Percentiles rank a stretch among this genome's conserved stretches.
phyloP scores from a whole-genome alignment of 2,797 vertebrate genomes.

The Hapalemur alaotrensis region DNA sequence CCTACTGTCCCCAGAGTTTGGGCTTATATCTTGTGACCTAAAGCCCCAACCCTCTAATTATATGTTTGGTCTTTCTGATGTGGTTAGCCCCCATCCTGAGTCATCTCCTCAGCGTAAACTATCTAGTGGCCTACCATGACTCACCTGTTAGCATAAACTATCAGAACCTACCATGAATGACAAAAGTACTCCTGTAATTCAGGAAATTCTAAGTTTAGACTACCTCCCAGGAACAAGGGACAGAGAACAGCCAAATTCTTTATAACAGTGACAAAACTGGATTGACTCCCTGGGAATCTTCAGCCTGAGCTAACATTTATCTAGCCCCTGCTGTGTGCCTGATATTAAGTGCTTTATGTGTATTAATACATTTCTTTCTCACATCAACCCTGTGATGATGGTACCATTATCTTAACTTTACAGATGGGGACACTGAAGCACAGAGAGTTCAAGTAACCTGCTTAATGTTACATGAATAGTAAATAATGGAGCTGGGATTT shows the following conservation, averaged over 20 bases:
- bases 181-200: not conserved
- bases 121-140: not conserved
- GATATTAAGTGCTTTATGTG: not conserved
- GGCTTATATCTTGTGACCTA: not conserved
- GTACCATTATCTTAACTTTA: not conserved
- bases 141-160: not conserved
- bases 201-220: not conserved
- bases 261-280: not conserved
- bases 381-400: not conserved
- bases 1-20: not conserved
- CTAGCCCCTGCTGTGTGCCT: not conserved
- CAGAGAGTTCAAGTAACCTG: not conserved
- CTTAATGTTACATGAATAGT: not conserved
- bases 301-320: conserved; percentile 1
- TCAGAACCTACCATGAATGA: not conserved
- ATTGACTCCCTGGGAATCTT: not conserved
- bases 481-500: not conserved
- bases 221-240: not conserved
- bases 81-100: not conserved
- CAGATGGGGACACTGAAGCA: not conserved
- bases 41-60: not conserved
- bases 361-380: conserved; percentile 28
- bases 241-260: not conserved
- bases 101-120: not conserved
- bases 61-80: not conserved